Evolutionary conservation across 2,888 invertebrate genomes (phyloP), one percentile per base, ranked within the genome.

Genomic region (Patella pellucida): DNA sequence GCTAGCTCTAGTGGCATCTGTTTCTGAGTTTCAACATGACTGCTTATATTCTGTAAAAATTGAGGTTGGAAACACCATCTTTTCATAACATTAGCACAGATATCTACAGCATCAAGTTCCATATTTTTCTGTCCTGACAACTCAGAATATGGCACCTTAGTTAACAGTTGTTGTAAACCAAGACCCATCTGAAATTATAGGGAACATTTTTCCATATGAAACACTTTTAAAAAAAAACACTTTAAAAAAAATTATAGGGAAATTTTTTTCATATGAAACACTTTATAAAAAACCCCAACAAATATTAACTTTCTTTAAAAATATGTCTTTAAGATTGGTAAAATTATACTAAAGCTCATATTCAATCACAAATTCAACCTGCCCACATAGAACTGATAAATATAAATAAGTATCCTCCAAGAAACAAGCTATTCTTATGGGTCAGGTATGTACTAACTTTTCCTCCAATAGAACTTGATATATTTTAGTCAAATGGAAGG

Each of bases 51-150:
- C 71, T 92, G 90, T 52, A 94, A 88, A 2, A 92, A 91, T 0
- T 93, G 91, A 0, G 94, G 93, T 83, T 95, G 94, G 81, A 94
- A 94, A 11, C 96, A 80, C 94, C 96, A 96, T 88, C 95, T 94
- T 52, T 77, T 76, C 93, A 98, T 93, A 74, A 98, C 95, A 84
- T 95, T 93, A 0, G 96, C 95, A 78, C 95, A 94, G 0, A 97
- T 94, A 88, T 95, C 95, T 0, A 95, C 94, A 0, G 96, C 95
- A 91, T 99, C 99, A 96, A 97, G 97, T 92, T 98, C 98, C 0
- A 98, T 93, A 89, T 96, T 96, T 0, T 95, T 94, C 31, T 95
- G 91, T 0, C 97, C 97, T 3, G 96, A 94, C 0, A 97, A 93
- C 89, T 97, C 96, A 0, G 95, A 93, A 90, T 96, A 96, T 19